Evolutionary conservation across 2,113 vertebrate genomes (phyloP).

Genomic region (Condylura cristata): DNA sequence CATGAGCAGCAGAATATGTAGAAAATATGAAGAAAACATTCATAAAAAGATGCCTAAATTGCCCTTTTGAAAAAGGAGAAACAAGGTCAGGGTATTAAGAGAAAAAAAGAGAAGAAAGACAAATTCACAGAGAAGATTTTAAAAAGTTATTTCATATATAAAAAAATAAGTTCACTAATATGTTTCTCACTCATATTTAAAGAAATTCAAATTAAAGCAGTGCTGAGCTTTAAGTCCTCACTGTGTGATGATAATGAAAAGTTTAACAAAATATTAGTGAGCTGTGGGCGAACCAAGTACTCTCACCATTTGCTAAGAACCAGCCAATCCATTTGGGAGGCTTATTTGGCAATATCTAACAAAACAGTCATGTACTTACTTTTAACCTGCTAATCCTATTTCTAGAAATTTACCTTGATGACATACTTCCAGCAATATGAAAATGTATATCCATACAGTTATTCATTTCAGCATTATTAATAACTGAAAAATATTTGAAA

Average conservation of each 20-base stretch:
- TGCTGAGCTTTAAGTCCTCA: not conserved
- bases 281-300: not conserved
- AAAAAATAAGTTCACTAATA: slow-evolving; percentile 19
- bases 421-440: not conserved
- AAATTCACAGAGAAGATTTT: not conserved
- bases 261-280: not conserved
- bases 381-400: not conserved
- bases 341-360: not conserved
- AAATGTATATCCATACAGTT: not conserved
- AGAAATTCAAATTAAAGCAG: not conserved
- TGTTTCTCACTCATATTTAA: not conserved
- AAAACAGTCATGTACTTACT: not conserved
- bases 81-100: not conserved
- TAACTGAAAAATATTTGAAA: not conserved
- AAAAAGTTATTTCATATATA: not conserved
- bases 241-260: not conserved
- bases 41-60: not conserved
- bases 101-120: not conserved
- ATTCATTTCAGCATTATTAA: not conserved
- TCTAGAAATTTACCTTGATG: not conserved
- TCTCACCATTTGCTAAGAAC: not conserved
- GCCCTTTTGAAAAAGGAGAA: not conserved
- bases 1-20: not conserved
- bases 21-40: not conserved
- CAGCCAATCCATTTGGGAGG: not conserved